Conservation (phyloP, 2,113 vertebrate genomes). For the Pogona vitticeps region DNA sequence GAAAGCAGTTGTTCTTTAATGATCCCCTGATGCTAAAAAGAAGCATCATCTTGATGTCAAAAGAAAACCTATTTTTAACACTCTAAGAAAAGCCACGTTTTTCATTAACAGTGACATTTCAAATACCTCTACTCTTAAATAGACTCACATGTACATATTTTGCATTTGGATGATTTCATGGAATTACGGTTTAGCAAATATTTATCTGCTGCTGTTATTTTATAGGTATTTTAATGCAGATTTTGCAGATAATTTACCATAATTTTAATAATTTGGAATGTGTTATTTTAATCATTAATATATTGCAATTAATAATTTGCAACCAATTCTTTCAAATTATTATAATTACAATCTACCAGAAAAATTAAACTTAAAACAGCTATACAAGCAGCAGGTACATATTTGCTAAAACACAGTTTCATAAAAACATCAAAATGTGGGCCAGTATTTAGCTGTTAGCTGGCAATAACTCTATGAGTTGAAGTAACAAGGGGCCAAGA, state of each 20-base stretch:
- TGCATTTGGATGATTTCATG: background rate
- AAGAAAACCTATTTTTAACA: background rate
- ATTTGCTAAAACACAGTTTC: too few species aligned
- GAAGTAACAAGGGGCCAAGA: too few species aligned
- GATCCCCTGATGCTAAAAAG: background rate
- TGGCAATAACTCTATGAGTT: too few species aligned
- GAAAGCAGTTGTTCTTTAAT: constrained; percentile 19
- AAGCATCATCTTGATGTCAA: background rate
- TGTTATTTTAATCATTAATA: background rate
- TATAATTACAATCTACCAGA: too few species aligned
- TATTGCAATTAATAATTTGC: background rate
- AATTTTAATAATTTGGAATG: background rate
- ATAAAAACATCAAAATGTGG: too few species aligned
- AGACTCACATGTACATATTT: background rate
- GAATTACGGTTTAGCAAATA: background rate
- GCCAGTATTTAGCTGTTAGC: too few species aligned
- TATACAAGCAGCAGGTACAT: too few species aligned
- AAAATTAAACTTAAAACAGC: too few species aligned
- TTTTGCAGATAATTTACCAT: background rate
- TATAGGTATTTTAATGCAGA: background rate
- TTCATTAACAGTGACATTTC: background rate
- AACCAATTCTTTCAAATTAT: too few species aligned
- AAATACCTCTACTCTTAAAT: background rate
- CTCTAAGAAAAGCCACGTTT: background rate
- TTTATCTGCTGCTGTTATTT: background rate